Base-by-base conservation (phyloP, 2,888 invertebrate species). In the Atherix ibis region DNA sequence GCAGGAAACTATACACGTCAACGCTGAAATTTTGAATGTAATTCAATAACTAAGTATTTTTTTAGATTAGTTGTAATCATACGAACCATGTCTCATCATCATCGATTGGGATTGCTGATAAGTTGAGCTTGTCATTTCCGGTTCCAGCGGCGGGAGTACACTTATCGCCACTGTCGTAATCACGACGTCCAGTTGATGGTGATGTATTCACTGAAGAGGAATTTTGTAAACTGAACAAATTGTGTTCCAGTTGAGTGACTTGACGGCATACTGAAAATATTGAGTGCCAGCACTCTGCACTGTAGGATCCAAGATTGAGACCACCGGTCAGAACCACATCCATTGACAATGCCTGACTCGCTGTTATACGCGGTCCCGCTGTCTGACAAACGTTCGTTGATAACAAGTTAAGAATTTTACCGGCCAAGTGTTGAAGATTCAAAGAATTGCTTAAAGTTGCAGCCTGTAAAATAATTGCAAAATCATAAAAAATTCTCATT, bases 201-300 rank as follows among this genome's bases (percentile, higher is more conserved):
- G 59, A 54, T 3, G 54, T 50, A 9, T 53, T 49, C 18, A 54
- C 46, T 9, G 56, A 44, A 5, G 57, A 45, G 3, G 59, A 50
- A 45, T 58, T 60, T 40, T 83, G 83, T 48, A 80, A 76, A 17
- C 88, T 87, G 48, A 91, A 91, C 44, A 88, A 72, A 1, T 80
- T 78, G 53, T 91, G 89, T 49, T 95, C 95, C 49, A 94, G 63
- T 49, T 84, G 83, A 4, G 88, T 82, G 5, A 94, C 85, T 54
- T 92, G 91, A 25, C 91, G 77, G 46, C 91, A 91, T 14, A 91
- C 91, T 48, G 82, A 77, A 54, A 97, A 89, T 39, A 95, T 85
- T 53, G 95, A 91, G 42, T 84, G 82, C 95, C 95, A 95, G 50
- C 94, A 94, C 44, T 88, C 85, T 13, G 85, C 72, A 17, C 91